Evolutionary conservation across 2,888 invertebrate species (phyloP).

Genomic region (Tiliacea aurago): DNA sequence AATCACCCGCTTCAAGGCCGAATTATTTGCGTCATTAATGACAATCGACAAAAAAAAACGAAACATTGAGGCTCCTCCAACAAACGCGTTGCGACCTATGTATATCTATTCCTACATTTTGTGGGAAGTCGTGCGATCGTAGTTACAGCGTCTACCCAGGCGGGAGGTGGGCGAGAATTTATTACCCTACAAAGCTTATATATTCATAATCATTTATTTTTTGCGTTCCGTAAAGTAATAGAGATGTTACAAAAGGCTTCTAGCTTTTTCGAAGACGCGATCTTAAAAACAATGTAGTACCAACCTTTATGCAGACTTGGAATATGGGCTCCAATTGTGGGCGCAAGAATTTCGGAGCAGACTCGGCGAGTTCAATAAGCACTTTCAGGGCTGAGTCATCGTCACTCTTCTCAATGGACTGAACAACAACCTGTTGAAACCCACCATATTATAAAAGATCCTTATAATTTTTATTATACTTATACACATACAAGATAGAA

Average conservation of each 20-base stretch:
- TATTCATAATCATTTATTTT: background rate
- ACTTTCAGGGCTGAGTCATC: conserved; percentile 98
- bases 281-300: conserved; percentile 14
- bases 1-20: conserved; percentile 37
- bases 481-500: background rate
- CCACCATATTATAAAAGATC: background rate
- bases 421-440: conserved; percentile 91
- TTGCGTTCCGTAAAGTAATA: background rate
- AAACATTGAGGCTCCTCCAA: conserved; percentile 31
- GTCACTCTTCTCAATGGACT: conserved; percentile 95
- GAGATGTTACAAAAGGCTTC: background rate
- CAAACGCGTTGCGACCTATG: conserved; percentile 4
- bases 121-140: conserved; percentile 6
- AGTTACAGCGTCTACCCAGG: background rate
- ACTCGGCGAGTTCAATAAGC: conserved; percentile 98
- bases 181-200: background rate
- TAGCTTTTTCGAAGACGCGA: background rate
- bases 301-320: conserved; percentile 75
- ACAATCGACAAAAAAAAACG: conserved; percentile 24
- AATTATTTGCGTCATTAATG: conserved; percentile 35
- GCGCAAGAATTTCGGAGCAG: conserved; percentile 97
- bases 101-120: conserved; percentile 27
- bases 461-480: background rate
- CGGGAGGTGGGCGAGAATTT: background rate
- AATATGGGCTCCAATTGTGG: conserved; percentile 96